Percentiles rank a stretch among this genome's conserved stretches.
Conservation (phyloP, 2,797 vertebrate genomes). For the Phataginus tetradactyla region DNA sequence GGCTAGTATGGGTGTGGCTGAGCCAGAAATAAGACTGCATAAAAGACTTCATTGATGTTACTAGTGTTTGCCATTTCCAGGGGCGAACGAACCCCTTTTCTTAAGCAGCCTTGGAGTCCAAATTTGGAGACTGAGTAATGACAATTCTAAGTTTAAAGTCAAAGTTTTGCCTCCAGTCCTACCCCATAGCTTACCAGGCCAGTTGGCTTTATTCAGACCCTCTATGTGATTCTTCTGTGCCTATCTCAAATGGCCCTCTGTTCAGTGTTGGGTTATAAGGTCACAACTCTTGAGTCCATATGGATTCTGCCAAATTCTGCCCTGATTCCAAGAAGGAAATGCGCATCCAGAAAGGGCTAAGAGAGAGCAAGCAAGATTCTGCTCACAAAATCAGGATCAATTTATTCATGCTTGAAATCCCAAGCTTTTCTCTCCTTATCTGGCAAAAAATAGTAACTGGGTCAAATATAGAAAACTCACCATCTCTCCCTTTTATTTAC, state of each 20-base stretch:
- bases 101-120: slow-evolving; percentile 27
- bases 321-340: slow-evolving; percentile 52
- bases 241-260: background rate
- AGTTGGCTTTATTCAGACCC: background rate
- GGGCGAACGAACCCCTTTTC: background rate
- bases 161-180: background rate
- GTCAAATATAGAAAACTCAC: slow-evolving; percentile 79
- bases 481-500: slow-evolving; percentile 77
- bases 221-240: background rate
- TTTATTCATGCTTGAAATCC: slow-evolving; percentile 69
- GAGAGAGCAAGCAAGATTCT: slow-evolving; percentile 57
- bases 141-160: background rate
- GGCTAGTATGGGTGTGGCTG: background rate
- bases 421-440: slow-evolving; percentile 66
- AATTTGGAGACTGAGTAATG: background rate
- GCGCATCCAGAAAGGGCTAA: background rate
- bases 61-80: background rate
- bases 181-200: background rate
- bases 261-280: background rate
- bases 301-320: slow-evolving; percentile 34
- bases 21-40: background rate
- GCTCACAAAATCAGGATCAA: slow-evolving; percentile 57
- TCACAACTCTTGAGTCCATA: background rate
- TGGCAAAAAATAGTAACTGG: slow-evolving; percentile 79
- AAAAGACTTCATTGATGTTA: background rate